Conservation (phyloP, 2,113 vertebrate genomes). For the Dermatemys mawii region DNA sequence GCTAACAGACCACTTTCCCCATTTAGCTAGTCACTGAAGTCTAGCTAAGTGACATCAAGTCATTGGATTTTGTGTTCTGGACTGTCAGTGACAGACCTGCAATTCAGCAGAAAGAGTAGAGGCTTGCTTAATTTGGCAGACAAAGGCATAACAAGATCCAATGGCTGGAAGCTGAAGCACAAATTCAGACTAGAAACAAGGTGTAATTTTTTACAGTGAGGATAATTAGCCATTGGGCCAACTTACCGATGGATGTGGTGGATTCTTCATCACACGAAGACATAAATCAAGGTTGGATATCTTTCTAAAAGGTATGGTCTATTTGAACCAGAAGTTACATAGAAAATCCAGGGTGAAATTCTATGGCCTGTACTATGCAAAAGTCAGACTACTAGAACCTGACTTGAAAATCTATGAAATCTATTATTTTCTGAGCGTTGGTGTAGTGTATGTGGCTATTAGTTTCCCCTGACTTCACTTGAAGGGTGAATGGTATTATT, state of each 20-base stretch:
- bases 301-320: background rate
- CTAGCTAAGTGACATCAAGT: background rate
- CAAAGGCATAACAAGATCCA: background rate
- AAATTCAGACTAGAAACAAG: background rate
- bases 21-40: background rate
- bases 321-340: background rate
- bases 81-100: background rate
- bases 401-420: background rate
- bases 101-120: background rate
- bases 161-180: background rate
- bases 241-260: background rate
- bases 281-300: background rate
- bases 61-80: background rate
- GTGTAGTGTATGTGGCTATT: background rate
- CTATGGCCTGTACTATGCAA: background rate
- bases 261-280: background rate
- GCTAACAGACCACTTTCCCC: background rate
- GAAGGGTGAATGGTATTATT: background rate
- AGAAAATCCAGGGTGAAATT: background rate
- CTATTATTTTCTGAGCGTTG: background rate
- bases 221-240: background rate
- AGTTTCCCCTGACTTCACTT: background rate
- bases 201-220: background rate
- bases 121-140: background rate
- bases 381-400: background rate